Conservation (phyloP, 1,140 invertebrate genomes). For the Goniozus legneri region DNA sequence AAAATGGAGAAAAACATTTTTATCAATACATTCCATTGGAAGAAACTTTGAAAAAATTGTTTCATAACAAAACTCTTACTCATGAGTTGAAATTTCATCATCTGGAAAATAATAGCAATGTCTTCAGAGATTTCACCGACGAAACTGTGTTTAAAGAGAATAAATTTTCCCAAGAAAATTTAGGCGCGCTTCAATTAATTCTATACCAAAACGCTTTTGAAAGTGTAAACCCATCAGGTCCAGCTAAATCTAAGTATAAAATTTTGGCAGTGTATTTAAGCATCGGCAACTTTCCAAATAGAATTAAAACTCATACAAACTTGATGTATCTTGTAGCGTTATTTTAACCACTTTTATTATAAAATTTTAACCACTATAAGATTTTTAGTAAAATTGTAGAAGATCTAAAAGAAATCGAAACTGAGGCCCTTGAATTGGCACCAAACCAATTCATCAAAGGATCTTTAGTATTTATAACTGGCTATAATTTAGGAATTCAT, state of each 20-base stretch:
- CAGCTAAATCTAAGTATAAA: conserved; percentile 30
- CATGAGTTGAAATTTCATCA: conserved; percentile 7
- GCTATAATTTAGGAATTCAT: conserved; percentile 28
- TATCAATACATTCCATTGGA: conserved; percentile 29
- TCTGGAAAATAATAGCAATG: conserved; percentile 2
- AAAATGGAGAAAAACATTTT: conserved; percentile 14
- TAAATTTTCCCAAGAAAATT: conserved; percentile 25
- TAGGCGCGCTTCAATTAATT: conserved; percentile 21
- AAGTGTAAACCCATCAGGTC: conserved; percentile 31
- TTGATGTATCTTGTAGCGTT: conserved; percentile 27
- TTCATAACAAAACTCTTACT: conserved; percentile 18
- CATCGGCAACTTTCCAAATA: conserved; percentile 21
- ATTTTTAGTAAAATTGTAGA: conserved; percentile 23
- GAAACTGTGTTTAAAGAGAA: conserved; percentile 22
- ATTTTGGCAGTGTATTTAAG: conserved; percentile 32
- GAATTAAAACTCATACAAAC: conserved; percentile 18
- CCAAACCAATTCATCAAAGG: conserved; percentile 16
- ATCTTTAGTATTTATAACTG: conserved; percentile 19
- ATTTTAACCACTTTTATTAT: conserved; percentile 23
- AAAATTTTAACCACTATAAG: conserved; percentile 19
- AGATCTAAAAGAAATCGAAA: conserved; percentile 30
- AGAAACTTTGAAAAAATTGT: conserved; percentile 22
- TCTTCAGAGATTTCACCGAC: conserved; percentile 23
- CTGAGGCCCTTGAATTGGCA: conserved; percentile 15
- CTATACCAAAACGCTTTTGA: conserved; percentile 37